phyloP scores from a whole-genome alignment of 1,140 invertebrate species.

The Atta cephalotes region DNA sequence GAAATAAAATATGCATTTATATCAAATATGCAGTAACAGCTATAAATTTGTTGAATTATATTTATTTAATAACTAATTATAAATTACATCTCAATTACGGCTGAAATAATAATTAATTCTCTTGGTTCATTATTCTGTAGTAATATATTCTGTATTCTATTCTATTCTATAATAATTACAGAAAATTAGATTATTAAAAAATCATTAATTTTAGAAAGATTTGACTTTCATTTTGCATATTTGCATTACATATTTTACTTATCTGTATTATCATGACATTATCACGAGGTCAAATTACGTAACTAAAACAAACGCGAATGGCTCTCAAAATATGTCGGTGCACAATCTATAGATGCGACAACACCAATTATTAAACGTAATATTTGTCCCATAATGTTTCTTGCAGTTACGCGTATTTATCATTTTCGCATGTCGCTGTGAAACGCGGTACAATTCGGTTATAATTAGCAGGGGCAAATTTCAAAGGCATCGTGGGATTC shows the following conservation, averaged over 20 bases:
- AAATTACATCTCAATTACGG: background rate
- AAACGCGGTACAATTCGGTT: background rate
- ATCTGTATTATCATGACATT: background rate
- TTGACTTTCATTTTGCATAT: background rate
- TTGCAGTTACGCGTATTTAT: slow-evolving; percentile 11
- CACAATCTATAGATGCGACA: background rate
- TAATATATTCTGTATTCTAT: background rate
- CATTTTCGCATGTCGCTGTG: background rate
- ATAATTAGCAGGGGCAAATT: background rate
- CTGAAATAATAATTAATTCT: background rate
- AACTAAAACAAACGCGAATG: slow-evolving; percentile 3
- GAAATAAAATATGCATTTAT: background rate
- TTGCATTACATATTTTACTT: too few relatives aligned
- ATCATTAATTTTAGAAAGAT: background rate
- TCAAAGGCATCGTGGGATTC: background rate
- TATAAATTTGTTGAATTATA: background rate
- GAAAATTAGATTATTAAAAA: background rate
- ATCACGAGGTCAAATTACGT: background rate
- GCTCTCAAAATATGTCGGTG: background rate
- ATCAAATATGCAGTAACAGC: background rate
- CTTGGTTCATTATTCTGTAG: background rate
- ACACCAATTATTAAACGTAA: background rate
- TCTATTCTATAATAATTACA: background rate
- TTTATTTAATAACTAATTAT: background rate
- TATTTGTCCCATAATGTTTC: background rate